These are phyloP conservation scores for Amblyteles armatorius DNA, from an alignment of 2,888 invertebrate species.

Conservation along the genomic window DNA sequence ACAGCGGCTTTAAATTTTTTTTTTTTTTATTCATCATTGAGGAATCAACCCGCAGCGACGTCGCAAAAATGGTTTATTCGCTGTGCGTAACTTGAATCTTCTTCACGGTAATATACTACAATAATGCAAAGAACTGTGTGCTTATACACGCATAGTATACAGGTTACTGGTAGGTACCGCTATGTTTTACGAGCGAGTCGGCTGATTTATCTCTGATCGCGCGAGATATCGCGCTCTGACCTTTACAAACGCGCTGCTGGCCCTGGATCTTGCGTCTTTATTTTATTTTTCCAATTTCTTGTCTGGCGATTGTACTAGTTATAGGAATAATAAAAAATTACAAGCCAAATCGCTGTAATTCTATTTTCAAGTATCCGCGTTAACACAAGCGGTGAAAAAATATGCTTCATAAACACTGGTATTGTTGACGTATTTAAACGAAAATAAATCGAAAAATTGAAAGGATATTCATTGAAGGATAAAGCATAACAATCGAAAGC, in stretches of 20 bases:
- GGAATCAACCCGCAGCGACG: conserved; percentile 14
- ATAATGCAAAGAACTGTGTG: conserved; percentile 42
- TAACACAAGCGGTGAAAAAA: too few species aligned
- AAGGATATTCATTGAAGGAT: too few species aligned
- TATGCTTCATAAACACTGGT: too few species aligned
- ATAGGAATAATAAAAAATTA: neutral
- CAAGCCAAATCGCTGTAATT: neutral
- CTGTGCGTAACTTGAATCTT: conserved; percentile 8
- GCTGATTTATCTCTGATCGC: conserved; percentile 70
- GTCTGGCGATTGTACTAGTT: neutral
- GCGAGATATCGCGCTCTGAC: conserved; percentile 69
- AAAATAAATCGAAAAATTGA: too few species aligned
- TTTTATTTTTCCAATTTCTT: conserved; percentile 32
- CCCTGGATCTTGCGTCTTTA: conserved; percentile 51
- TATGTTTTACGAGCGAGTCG: conserved; percentile 70
- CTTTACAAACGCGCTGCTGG: conserved; percentile 63
- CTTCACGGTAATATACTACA: conserved; percentile 16
- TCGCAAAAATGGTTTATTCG: conserved; percentile 35
- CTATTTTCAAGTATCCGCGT: neutral
- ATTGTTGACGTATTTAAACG: too few species aligned
- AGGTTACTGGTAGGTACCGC: conserved; percentile 63
- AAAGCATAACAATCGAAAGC: too few species aligned
- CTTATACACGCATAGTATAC: conserved; percentile 34
- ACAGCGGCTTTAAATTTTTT: conserved; percentile 18
- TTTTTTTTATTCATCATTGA: conserved; percentile 8